Base-by-base conservation (phyloP, 2,797 vertebrate genomes). In the Poeciliopsis turneri region DNA sequence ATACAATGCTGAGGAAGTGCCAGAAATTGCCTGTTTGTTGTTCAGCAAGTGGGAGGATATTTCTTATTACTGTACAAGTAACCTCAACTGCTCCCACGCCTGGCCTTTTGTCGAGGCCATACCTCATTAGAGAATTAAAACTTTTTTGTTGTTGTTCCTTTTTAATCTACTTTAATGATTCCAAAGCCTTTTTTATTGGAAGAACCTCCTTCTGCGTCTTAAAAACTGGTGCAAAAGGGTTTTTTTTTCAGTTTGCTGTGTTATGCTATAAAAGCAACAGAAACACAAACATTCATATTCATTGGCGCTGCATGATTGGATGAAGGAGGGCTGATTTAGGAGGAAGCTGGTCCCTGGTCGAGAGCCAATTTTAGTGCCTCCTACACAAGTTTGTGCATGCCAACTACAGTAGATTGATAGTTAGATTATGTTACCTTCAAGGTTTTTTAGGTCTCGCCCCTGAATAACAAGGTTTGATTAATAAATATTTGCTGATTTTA, bases 31-130 rank as follows among this genome's bases (percentile, higher is more conserved):
- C 84, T 68, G 28, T 86, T 92, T 92, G 84, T 89, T 89, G 86
- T 87, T 90, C 82, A 75, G 81, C 86, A 81, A 90, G 88, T 92
- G 90, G 87, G 88, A 93, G 91, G 82, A 86, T 85, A 74, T 90
- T 87, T 84, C 78, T 78, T 80, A 79, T 88, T 92, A 85, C 75
- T 80, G 78, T 83, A 80, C 71, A 85, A 87, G 84, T 74, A 84
- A 85, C 86, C 45, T 68, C 77, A 85, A 82, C 55, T 78, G n/a
- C 71, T 79, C 84, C 79, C 59, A 64, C 6, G 6, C 15, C 30
- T 64, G 15, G 30, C 59, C 68, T 70, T 78, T n/a, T 68, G 20
- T 79, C 16, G 59, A 84, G 83, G 45, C 84, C 75, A 84, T 41
- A 64, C 80, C 85, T 93, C 85, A 84, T 84, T 84, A 84, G 72